These are phyloP conservation scores for Tetragnatha versicolor DNA, from an alignment of 1,140 invertebrate genomes.

Conservation along the genomic window DNA sequence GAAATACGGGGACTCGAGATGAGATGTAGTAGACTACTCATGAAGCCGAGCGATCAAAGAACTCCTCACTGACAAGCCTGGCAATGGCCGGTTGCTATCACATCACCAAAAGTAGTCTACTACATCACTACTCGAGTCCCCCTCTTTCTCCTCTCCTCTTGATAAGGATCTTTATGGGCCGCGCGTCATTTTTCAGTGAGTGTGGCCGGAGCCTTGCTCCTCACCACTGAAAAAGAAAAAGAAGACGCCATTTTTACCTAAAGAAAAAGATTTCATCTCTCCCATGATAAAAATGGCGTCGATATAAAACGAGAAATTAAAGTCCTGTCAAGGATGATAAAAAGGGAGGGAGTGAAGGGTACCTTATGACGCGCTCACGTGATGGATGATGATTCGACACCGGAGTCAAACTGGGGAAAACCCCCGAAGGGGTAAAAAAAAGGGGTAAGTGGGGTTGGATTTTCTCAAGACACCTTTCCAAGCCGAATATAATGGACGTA, in stretches of 20 bases:
- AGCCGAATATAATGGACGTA: slow-evolving; percentile 1
- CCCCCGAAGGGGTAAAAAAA: background rate
- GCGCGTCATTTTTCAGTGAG: no score
- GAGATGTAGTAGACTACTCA: no score
- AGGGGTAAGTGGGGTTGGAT: background rate
- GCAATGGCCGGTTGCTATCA: no score
- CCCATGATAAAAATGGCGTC: background rate
- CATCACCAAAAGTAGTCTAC: no score
- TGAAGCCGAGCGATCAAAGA: no score
- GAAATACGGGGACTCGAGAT: no score
- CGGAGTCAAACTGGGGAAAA: slow-evolving; percentile 37
- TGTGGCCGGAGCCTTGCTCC: no score
- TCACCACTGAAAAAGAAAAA: background rate
- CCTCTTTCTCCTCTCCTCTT: no score
- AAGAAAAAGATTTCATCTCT: background rate
- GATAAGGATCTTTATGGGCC: no score
- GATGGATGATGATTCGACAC: slow-evolving; percentile 42
- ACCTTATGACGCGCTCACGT: slow-evolving; percentile 34
- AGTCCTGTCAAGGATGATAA: slow-evolving; percentile 51
- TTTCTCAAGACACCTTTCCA: background rate
- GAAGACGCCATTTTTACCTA: slow-evolving; percentile 8
- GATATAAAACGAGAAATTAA: slow-evolving; percentile 49
- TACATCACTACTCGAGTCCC: no score
- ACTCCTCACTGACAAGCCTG: no score
- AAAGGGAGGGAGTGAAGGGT: slow-evolving; percentile 19